A percentile compares a stretch with the other conserved stretches of the same genome.
Evolutionary conservation across 1,140 invertebrate genomes (phyloP).

Genomic region (Sarcophaga bullata): DNA sequence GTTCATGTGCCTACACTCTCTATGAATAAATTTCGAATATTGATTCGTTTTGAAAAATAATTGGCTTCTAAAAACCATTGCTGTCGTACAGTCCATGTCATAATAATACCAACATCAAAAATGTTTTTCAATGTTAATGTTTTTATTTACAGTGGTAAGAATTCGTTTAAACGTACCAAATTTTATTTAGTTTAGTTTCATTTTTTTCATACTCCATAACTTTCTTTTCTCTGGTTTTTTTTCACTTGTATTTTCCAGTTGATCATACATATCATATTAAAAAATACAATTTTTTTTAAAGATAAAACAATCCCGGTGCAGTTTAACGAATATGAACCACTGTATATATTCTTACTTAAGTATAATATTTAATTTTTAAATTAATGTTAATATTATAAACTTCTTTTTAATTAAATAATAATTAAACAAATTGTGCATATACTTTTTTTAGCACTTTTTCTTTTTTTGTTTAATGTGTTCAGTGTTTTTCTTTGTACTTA

Average conservation of each 20-base stretch:
- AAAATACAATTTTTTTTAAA: no score
- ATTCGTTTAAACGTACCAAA: not conserved
- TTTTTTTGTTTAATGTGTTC: not conserved
- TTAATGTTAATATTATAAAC: no score
- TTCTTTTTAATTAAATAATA: no score
- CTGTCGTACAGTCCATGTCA: conserved; percentile 36
- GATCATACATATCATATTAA: not conserved
- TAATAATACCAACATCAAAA: not conserved
- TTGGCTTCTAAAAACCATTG: conserved; percentile 10
- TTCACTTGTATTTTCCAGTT: not conserved
- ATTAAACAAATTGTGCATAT: no score
- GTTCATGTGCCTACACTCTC: not conserved
- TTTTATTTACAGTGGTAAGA: not conserved
- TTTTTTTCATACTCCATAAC: not conserved
- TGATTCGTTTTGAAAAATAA: not conserved
- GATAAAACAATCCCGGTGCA: no score
- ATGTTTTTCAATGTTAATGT: conserved; percentile 8
- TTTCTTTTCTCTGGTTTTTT: not conserved
- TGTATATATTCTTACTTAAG: no score
- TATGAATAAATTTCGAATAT: not conserved
- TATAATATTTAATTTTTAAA: no score
- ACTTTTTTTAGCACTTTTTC: no score
- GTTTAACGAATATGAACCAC: no score
- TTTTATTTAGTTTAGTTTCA: not conserved
- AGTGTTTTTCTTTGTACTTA: conserved; percentile 7